Conservation (phyloP, 1,140 invertebrate species). For the Drosophila paulistorum region DNA sequence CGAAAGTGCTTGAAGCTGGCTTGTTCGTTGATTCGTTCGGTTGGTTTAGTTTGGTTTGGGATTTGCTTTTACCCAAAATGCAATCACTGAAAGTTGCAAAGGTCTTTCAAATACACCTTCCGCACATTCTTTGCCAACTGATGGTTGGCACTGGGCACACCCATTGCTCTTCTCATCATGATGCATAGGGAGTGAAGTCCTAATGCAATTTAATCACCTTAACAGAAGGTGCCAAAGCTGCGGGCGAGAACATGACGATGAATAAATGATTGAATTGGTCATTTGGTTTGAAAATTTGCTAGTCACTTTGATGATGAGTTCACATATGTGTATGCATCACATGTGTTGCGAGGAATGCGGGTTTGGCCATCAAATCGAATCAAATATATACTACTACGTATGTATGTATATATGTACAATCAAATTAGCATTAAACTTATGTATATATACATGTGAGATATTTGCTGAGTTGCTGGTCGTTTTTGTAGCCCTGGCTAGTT, state of each 20-base stretch:
- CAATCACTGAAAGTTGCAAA: slow-evolving; percentile 13
- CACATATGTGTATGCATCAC: slow-evolving; percentile 6
- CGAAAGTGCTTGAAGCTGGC: slow-evolving; percentile 19
- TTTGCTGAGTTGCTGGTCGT: no score
- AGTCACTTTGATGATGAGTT: slow-evolving; percentile 43
- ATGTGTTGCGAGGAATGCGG: slow-evolving; percentile 40
- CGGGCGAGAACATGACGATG: slow-evolving; percentile 32
- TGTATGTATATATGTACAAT: background rate
- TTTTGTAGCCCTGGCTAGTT: no score
- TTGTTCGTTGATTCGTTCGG: background rate
- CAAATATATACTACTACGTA: background rate
- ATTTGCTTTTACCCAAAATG: slow-evolving; percentile 14
- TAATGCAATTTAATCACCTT: slow-evolving; percentile 54
- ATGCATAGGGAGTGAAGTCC: slow-evolving; percentile 3
- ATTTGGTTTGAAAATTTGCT: slow-evolving; percentile 16
- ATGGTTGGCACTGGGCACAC: no score
- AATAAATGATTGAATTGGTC: slow-evolving; percentile 55
- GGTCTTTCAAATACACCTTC: background rate
- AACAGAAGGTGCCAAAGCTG: slow-evolving; percentile 33
- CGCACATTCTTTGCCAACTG: background rate
- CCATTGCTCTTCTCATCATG: background rate
- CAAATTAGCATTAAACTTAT: background rate
- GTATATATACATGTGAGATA: no score
- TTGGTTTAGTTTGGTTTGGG: background rate
- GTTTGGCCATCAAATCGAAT: slow-evolving; percentile 30